Evolutionary conservation across 2,113 vertebrate genomes (phyloP), one percentile per base, ranked within the genome.

Genomic region (Pitta sordida): DNA sequence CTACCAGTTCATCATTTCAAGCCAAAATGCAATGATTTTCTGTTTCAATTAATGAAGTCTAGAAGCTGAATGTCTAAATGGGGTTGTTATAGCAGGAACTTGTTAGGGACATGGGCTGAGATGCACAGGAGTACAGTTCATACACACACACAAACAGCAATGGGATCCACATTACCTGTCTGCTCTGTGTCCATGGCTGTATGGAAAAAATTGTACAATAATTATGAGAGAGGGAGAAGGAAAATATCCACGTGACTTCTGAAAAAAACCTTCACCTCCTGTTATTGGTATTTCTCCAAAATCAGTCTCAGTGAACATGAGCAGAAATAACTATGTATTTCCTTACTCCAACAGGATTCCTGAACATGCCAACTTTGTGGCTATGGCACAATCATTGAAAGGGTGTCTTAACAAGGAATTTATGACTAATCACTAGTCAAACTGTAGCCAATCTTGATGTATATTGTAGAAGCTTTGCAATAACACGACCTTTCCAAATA

Each of bases 131-230:
- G 88, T 92, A 88, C 41, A 78, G 53, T 14, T 73, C 62, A 63
- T 13, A 93, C 67, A 90, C 68, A 74, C 51, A 90, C 83, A 83
- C 76, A 93, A 52, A 93, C 80, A 91, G 80, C 91, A 77, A 84
- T 5, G 58, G 11, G 3, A 86, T 64, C 82, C 56, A 90, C 71
- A 12, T 99, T 99, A 99, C 99, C 99, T 99, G 99, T 99, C 99
- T 91, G 99, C 97, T 97, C 99, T 98, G 99, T 99, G 99, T 95
- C 99, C 99, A 63, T 99, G 99, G 98, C 99, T 99, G 98, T 97
- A 97, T 96, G 96, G 96, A 97, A 98, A 97, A 98, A 96, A 99
- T 96, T 73, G 97, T 62, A 98, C 77, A 98, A 69, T n/a, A 88
- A 86, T 74, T 96, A 82, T 97, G 80, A 98, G 96, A 96, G 79